Percentiles rank a stretch among this genome's conserved stretches.
These are phyloP conservation scores for Microtus oregoni DNA, from an alignment of 2,113 vertebrate genomes.

Conservation along the genomic window DNA sequence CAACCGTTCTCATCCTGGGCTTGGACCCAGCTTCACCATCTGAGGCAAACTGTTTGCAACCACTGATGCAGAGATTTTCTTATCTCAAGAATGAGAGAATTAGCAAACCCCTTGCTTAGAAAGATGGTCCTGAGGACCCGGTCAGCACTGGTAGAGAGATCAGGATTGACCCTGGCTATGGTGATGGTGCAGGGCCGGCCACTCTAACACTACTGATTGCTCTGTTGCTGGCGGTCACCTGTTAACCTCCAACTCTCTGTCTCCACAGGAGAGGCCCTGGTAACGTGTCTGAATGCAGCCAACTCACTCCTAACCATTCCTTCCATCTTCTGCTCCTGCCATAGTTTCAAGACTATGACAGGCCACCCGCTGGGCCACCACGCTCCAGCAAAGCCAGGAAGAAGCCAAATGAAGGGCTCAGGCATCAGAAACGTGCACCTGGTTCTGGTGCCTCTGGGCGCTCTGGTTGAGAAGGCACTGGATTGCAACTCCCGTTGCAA, in stretches of 20 bases:
- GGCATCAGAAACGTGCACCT: neutral
- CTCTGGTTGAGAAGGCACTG: neutral
- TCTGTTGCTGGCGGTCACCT: rapidly evolving
- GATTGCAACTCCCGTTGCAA: no score
- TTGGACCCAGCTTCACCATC: rapidly evolving
- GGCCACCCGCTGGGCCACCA: rapidly evolving
- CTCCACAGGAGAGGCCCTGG: rapidly evolving
- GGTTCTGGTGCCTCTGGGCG: rapidly evolving
- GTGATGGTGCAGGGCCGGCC: rapidly evolving
- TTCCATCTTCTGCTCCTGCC: rapidly evolving
- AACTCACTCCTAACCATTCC: rapidly evolving
- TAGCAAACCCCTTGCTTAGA: rapidly evolving
- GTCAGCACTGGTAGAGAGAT: rapidly evolving
- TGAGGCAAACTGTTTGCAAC: rapidly evolving
- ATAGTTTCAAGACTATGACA: rapidly evolving
- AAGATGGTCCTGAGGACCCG: rapidly evolving
- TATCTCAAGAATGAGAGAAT: rapidly evolving
- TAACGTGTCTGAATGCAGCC: rapidly evolving
- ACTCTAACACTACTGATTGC: rapidly evolving
- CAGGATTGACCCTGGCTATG: rapidly evolving
- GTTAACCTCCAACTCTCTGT: rapidly evolving
- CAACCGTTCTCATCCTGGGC: rapidly evolving
- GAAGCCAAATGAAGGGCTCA: neutral
- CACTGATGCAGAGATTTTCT: rapidly evolving
- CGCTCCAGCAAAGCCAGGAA: no score